Percentiles rank a stretch among this genome's conserved stretches.
Conservation (phyloP, 2,113 vertebrate species). For the Seriola aureovittata region DNA sequence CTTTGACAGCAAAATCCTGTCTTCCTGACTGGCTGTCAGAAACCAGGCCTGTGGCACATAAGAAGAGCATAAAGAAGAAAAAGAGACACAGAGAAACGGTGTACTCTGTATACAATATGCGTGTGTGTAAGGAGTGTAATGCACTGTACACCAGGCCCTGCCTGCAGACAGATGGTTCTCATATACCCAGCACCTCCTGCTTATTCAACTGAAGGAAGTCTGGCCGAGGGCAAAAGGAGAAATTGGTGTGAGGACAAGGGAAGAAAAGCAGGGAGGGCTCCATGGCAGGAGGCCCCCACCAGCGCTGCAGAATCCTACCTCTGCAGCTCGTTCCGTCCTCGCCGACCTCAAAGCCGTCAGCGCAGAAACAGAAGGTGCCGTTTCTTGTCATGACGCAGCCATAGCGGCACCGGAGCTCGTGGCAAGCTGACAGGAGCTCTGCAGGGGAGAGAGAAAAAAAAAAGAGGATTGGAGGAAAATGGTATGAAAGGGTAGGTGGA, state of each 20-base stretch:
- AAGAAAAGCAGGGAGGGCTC: neutral
- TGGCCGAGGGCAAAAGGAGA: conserved; percentile 53
- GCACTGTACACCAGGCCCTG: conserved; percentile 30
- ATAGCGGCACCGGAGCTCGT: conserved; percentile 91
- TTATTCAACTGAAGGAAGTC: conserved; percentile 63
- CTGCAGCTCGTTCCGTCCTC: conserved; percentile 90
- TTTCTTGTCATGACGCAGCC: conserved; percentile 93
- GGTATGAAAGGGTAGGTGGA: conserved; percentile 27
- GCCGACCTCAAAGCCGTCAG: conserved; percentile 90
- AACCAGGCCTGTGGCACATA: conserved; percentile 31
- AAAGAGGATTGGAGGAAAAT: conserved; percentile 15
- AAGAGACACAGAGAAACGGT: neutral
- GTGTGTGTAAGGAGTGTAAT: conserved; percentile 20
- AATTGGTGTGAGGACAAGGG: conserved; percentile 7
- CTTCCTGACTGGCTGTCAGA: conserved; percentile 32
- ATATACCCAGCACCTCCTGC: conserved; percentile 56
- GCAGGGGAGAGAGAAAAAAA: conserved; percentile 43
- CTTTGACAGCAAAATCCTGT: conserved; percentile 33
- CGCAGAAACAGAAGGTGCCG: conserved; percentile 92
- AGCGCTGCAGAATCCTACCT: conserved; percentile 83
- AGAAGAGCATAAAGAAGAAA: conserved; percentile 10
- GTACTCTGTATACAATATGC: conserved; percentile 6
- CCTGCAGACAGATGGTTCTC: conserved; percentile 70
- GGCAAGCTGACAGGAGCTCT: conserved; percentile 93
- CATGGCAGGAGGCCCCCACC: conserved; percentile 16